phyloP scores from a whole-genome alignment of 1,140 invertebrate species.

The Wiebesia pumilae region DNA sequence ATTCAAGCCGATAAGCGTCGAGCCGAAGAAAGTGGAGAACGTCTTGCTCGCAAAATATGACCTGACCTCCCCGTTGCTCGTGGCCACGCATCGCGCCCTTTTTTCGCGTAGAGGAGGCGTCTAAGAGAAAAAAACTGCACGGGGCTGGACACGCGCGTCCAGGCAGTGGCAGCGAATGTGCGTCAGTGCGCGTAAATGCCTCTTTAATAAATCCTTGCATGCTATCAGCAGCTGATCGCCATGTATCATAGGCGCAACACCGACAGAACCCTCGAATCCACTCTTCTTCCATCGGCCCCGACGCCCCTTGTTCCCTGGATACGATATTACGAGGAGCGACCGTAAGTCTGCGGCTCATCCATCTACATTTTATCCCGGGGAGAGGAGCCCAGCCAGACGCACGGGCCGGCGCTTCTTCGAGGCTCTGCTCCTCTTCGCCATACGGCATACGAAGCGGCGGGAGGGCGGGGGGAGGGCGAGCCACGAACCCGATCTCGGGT shows the following conservation, averaged over 20 bases:
- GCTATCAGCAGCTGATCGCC: conserved; percentile 70
- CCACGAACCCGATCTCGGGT: conserved; percentile 67
- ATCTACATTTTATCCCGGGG: conserved; percentile 70
- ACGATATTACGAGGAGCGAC: conserved; percentile 68
- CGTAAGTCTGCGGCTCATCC: conserved; percentile 72
- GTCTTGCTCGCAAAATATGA: conserved; percentile 8
- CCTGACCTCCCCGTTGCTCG: neutral
- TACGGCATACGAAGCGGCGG: neutral
- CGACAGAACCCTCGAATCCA: conserved; percentile 66
- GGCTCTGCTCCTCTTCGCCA: neutral
- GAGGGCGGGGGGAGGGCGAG: conserved; percentile 21
- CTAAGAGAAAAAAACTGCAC: neutral
- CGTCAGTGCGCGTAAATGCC: conserved; percentile 54
- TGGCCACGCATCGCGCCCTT: conserved; percentile 29
- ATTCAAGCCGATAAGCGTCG: conserved; percentile 35
- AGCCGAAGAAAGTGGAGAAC: neutral
- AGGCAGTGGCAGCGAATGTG: neutral
- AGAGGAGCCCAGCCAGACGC: conserved; percentile 49
- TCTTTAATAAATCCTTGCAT: conserved; percentile 67
- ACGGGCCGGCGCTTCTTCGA: neutral
- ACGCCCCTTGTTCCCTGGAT: conserved; percentile 55
- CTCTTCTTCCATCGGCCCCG: conserved; percentile 55
- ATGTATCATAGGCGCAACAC: conserved; percentile 66
- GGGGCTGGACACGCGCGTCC: too few relatives aligned
- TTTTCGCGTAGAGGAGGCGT: neutral